Conservation (phyloP, 1,140 invertebrate species). For the Tribolium madens region DNA sequence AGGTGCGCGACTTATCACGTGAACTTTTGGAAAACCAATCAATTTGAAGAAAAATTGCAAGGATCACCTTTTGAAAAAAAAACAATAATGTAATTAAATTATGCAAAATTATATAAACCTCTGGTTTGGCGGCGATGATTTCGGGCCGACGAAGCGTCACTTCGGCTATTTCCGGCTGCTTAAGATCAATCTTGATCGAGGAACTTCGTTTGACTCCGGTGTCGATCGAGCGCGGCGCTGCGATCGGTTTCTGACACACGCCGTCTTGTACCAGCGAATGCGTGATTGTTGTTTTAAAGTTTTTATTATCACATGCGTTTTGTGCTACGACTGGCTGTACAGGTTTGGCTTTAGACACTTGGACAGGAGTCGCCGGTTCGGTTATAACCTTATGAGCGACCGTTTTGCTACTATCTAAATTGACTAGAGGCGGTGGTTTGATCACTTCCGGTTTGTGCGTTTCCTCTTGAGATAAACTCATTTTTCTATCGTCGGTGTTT, state of each 20-base stretch:
- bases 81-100: no score
- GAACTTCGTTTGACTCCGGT: slow-evolving; percentile 41
- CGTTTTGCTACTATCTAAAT: slow-evolving; percentile 50
- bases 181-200: slow-evolving; percentile 49
- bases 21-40: no score
- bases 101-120: slow-evolving; percentile 65
- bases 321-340: slow-evolving; percentile 66
- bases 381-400: slow-evolving; percentile 10
- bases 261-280: slow-evolving; percentile 27
- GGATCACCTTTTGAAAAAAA: no score
- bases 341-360: slow-evolving; percentile 69
- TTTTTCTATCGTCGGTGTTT: slow-evolving; percentile 47
- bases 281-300: slow-evolving; percentile 50
- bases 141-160: slow-evolving; percentile 57
- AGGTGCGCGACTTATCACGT: no score
- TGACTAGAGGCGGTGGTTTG: slow-evolving; percentile 51
- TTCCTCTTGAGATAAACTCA: slow-evolving; percentile 39
- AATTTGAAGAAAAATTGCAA: no score
- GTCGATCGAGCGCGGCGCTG: slow-evolving; percentile 54
- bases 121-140: slow-evolving; percentile 69
- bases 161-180: slow-evolving; percentile 50
- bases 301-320: slow-evolving; percentile 48
- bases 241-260: slow-evolving; percentile 54
- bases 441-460: slow-evolving; percentile 13
- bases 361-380: slow-evolving; percentile 29